phyloP scores from a whole-genome alignment of 2,797 vertebrate genomes.

The Myotis myotis region DNA sequence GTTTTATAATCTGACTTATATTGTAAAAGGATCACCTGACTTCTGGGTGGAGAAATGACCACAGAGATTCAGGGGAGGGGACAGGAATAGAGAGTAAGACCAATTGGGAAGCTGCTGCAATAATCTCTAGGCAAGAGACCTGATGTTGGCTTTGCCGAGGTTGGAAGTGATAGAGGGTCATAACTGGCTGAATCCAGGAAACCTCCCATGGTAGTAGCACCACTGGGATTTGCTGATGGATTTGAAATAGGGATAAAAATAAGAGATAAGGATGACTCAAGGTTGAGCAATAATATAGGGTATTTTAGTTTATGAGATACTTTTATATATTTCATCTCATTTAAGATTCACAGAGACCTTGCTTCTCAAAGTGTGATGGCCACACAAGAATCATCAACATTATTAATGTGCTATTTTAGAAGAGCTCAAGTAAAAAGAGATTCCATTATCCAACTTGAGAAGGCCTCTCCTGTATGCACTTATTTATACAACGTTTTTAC shows the following conservation, averaged over 20 bases:
- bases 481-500: conserved; percentile 7
- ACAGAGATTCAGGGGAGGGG: neutral
- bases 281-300: neutral
- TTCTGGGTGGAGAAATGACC: neutral
- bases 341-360: neutral
- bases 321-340: neutral
- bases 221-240: neutral
- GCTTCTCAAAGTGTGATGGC: neutral
- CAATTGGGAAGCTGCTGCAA: neutral
- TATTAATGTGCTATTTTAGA: conserved; percentile 69
- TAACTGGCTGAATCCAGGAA: neutral
- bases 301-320: neutral
- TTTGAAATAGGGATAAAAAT: neutral
- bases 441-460: conserved; percentile 59
- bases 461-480: conserved; percentile 18
- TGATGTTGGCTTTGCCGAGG: neutral
- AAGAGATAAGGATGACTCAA: neutral
- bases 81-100: neutral
- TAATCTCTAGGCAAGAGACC: neutral
- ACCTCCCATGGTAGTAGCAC: neutral
- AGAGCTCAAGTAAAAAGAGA: conserved; percentile 67
- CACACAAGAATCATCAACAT: neutral
- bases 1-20: neutral
- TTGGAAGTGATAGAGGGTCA: neutral
- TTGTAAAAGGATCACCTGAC: neutral